Evolutionary conservation across 2,797 vertebrate genomes (phyloP).

Genomic region (Yasuhikotakia modesta): DNA sequence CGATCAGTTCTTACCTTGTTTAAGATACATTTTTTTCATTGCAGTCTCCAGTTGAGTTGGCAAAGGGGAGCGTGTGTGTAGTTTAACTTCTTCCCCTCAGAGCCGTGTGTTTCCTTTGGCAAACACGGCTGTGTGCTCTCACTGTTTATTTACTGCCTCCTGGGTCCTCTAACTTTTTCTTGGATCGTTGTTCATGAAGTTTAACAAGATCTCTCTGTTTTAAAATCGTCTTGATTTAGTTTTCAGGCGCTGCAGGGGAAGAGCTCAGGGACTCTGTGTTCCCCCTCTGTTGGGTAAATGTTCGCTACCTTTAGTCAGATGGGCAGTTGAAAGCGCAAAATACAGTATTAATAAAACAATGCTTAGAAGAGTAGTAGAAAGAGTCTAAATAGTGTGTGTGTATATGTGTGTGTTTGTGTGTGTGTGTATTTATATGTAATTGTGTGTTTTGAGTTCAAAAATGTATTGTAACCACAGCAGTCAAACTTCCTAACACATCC

Average conservation of each 20-base stretch:
- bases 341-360: too few species aligned
- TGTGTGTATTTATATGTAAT: too few species aligned
- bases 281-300: slow-evolving; percentile 31
- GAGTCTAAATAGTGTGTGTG: too few species aligned
- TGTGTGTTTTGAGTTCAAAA: too few species aligned
- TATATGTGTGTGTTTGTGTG: too few species aligned
- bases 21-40: slow-evolving; percentile 45
- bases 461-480: too few species aligned
- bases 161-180: slow-evolving; percentile 57
- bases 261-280: slow-evolving; percentile 12
- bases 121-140: slow-evolving; percentile 49
- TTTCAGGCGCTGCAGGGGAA: slow-evolving; percentile 39
- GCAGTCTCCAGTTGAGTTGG: slow-evolving; percentile 49
- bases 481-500: too few species aligned
- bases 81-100: slow-evolving; percentile 43
- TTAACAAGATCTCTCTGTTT: slow-evolving; percentile 55
- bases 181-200: slow-evolving; percentile 52
- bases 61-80: slow-evolving; percentile 40
- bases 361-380: too few species aligned
- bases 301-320: slow-evolving; percentile 22
- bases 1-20: slow-evolving; percentile 53
- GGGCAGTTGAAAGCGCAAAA: slow-evolving; percentile 11
- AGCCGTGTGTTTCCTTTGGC: slow-evolving; percentile 58
- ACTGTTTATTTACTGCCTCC: slow-evolving; percentile 59
- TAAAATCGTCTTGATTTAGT: slow-evolving; percentile 44